Conservation (phyloP, 2,888 invertebrate genomes). For the Chrysomela aeneicollis region DNA sequence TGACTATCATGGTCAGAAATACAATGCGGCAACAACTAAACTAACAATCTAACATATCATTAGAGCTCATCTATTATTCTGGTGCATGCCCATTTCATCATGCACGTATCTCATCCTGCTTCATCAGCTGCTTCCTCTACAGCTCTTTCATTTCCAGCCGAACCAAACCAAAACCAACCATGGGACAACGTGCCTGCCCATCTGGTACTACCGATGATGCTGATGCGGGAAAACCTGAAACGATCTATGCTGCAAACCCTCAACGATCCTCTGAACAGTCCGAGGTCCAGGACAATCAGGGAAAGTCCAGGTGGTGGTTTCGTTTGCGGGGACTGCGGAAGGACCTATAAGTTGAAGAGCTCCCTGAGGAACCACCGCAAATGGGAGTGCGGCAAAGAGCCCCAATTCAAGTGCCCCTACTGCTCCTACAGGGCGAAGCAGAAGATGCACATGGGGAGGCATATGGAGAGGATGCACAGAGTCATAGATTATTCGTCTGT, state of each 20-base stretch:
- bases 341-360: constrained; percentile 70
- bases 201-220: constrained; percentile 74
- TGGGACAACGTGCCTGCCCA: constrained; percentile 80
- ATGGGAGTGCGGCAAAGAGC: constrained; percentile 46
- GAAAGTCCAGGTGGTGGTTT: constrained; percentile 63
- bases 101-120: neutral
- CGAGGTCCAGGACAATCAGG: constrained; percentile 33
- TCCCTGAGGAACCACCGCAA: constrained; percentile 45
- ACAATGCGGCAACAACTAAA: too few species aligned
- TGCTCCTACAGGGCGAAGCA: constrained; percentile 46
- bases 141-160: constrained; percentile 55
- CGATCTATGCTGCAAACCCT: constrained; percentile 46
- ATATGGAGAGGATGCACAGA: constrained; percentile 57
- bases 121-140: neutral
- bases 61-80: too few species aligned
- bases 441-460: constrained; percentile 42
- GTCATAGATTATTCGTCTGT: constrained; percentile 62
- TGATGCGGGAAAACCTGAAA: constrained; percentile 64
- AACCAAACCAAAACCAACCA: constrained; percentile 65
- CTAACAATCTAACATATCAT: too few species aligned
- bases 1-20: too few species aligned
- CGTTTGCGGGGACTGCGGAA: constrained; percentile 82
- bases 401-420: constrained; percentile 42
- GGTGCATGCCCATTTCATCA: neutral
- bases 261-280: constrained; percentile 34